phyloP scores from a whole-genome alignment of 2,797 vertebrate species.

The Gadopsis bispinosus region DNA sequence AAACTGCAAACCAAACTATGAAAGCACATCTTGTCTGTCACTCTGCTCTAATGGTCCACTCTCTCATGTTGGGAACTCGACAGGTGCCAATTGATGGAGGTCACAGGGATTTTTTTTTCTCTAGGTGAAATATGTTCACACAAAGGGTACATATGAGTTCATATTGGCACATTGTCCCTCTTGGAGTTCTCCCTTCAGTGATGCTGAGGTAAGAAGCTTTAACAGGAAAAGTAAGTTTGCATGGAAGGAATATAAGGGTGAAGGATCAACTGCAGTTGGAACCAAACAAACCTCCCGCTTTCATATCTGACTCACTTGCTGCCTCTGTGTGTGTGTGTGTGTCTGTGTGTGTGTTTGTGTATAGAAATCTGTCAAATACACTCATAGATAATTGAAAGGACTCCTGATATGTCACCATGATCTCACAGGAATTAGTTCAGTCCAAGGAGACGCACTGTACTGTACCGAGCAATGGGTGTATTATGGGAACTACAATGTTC shows the following conservation, averaged over 20 bases:
- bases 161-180: conserved; percentile 20
- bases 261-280: not conserved
- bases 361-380: not conserved
- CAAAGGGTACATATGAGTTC: conserved; percentile 10
- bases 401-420: conserved; percentile 8
- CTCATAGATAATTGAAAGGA: not conserved
- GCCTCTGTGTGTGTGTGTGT: not conserved
- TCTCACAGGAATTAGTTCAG: not conserved
- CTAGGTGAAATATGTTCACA: conserved; percentile 30
- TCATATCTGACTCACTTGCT: conserved; percentile 11
- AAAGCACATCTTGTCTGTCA: conserved; percentile 36
- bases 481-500: not conserved
- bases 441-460: not conserved
- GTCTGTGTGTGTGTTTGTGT: not conserved
- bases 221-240: not conserved
- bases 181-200: not conserved
- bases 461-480: not conserved
- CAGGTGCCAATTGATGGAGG: conserved; percentile 34
- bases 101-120: conserved; percentile 16
- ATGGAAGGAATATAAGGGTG: not conserved
- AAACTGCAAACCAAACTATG: conserved; percentile 30
- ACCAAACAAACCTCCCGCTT: not conserved
- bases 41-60: conserved; percentile 21
- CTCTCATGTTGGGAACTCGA: conserved; percentile 30
- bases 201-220: not conserved